Base-by-base conservation (phyloP, 2,888 invertebrate species). In the Hedychridium roseum region DNA sequence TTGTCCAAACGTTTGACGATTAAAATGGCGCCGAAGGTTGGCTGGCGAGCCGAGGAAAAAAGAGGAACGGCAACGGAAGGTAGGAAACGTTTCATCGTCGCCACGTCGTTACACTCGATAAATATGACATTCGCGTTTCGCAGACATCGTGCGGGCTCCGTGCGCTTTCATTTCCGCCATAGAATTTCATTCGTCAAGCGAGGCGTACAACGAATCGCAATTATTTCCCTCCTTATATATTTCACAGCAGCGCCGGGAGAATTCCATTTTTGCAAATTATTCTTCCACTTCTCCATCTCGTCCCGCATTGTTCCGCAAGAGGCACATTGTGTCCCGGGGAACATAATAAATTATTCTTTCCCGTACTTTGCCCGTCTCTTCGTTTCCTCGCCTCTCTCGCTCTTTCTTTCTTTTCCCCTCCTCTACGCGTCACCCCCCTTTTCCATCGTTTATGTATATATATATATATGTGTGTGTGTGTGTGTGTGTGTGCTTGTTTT, bases 201-300 rank as follows among this genome's bases (percentile, higher is more conserved):
- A 46, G 48, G 15, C 45, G 42, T 45, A 59, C 43, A 60, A 36
- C 57, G 57, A 51, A 60, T 62, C 64, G 52, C 60, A 62, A 60
- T 62, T 62, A 62, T 57, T 60, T 43, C 46, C 36, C 36, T 31
- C 64, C 64, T 60, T 64, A 63, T 38, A 54, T 51, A 42, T 57
- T 39, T 50, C 47, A 18, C 14, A 14, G 18, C 1, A n/a, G 17
- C 16, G 15, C 31, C 50, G 42, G 18, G 41, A 50, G 64, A 60
- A 64, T 62, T 63, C 64, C 57, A 63, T 62, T 62, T 62, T 63
- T 64, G 54, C 57, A 49, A 62, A 64, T 62, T 64, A 57, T 64
- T 64, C 64, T 47, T 56, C 51, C 54, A 50, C 50, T 54, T 49
- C 47, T 43, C 12, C 12, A n/a, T 38, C 45, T 37, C 44, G 41